Evolutionary conservation across 30 jellyfish, hydroid and myxozoan species (phyloP), one percentile per base, ranked within the genome.

Genomic region (Chironex yamaguchii): DNA sequence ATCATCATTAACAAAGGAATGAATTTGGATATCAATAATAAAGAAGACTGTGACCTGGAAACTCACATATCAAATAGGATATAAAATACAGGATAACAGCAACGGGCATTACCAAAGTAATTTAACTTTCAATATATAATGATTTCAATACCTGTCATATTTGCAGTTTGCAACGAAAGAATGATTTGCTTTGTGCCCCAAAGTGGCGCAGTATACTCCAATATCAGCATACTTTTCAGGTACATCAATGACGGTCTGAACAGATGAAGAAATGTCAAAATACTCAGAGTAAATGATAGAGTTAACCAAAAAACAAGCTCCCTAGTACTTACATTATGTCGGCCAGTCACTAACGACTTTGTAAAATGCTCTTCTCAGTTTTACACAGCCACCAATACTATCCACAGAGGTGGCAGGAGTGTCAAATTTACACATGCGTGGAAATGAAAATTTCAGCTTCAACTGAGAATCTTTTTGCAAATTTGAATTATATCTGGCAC

Each of bases 151-250:
- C 98, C 96, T 64, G 82, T 92, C 98, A 73, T 92, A 92, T 63
- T 81, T 92, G 33, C 97, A 89, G 66, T 92, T 92, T 0, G 97
- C 96, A 3, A 75, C 31, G 49, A 92, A 92, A 9, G 98, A 92
- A 69, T 92, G 98, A 71, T 92, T 92, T 9, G 98, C 98, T 66
- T 92, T 92, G 82, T 92, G 98, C 49, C 98, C 98, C 28, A 84
- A 67, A 17, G 98, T 67, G 2, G 98, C 96, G 28, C 90, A 67
- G 50, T 91, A 91, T 0, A 29, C 68, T 14, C 35, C 62, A 14
- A 53, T 54, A 28, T 65, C 71, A 20, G 95, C 54, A 52, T 54
- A 67, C 52, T 51, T 70, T 51, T 71, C 85, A 49, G 98, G 98
- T 13, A 92, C 98, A 51, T 92, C 98, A 23, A 92, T 86, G 12